Evolutionary conservation across 1,140 invertebrate genomes (phyloP).

Genomic region (Pectinophora gossypiella): DNA sequence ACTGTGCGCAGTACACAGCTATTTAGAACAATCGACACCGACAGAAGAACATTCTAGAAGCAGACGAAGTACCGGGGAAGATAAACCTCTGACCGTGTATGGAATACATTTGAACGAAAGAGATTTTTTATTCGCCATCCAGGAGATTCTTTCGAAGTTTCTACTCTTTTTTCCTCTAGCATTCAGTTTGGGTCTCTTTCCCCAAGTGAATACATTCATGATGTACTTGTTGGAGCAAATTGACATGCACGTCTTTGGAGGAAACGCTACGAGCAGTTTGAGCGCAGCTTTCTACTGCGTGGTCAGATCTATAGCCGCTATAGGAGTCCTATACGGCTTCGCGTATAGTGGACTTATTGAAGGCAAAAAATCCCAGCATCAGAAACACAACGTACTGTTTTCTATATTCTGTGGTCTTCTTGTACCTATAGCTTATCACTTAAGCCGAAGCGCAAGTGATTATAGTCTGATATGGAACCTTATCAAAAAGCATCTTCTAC

Average conservation of each 20-base stretch:
- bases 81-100: conserved; percentile 80
- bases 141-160: conserved; percentile 87
- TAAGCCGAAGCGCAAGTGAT: conserved; percentile 94
- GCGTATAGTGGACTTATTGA: conserved; percentile 89
- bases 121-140: conserved; percentile 80
- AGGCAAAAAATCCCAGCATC: conserved; percentile 89
- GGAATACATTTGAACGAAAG: conserved; percentile 83
- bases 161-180: conserved; percentile 94
- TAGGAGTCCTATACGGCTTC: conserved; percentile 91
- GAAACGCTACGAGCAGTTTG: conserved; percentile 95
- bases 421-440: conserved; percentile 92
- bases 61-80: conserved; percentile 42
- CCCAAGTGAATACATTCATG: conserved; percentile 97
- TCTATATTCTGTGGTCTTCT: conserved; percentile 95
- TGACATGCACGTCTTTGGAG: conserved; percentile 98
- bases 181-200: conserved; percentile 95
- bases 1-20: conserved; percentile 81
- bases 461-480: conserved; percentile 93
- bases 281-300: conserved; percentile 91
- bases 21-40: conserved; percentile 59
- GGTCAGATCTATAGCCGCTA: conserved; percentile 85
- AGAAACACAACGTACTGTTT: conserved; percentile 84
- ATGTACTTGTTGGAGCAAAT: conserved; percentile 97
- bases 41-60: conserved; percentile 40
- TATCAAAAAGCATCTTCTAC: conserved; percentile 85